Base-by-base conservation (phyloP, 2,797 vertebrate species). In the Acanthis flammea region DNA sequence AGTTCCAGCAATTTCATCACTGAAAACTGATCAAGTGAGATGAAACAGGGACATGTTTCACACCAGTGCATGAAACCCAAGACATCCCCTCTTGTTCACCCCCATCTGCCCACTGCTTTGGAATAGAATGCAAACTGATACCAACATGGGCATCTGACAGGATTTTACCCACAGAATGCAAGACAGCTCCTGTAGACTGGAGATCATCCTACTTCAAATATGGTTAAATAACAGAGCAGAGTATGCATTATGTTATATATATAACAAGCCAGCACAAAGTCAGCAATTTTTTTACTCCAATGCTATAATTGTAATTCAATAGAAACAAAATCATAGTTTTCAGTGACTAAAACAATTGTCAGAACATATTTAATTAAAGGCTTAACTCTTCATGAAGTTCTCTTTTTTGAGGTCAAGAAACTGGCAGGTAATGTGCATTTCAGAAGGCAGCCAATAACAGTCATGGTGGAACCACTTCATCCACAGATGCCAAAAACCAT, bases 281-380 rank as follows among this genome's bases (percentile, higher is more conserved):
- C 97, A 97, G 93, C 98, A 98, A 98, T 98, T 98, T 97, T 97
- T 97, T 78, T 93, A 95, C 82, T 94, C 93, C 95, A 96, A 91
- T 97, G 95, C 96, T 97, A 2, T 97, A 98, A 98, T 98, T 98
- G 97, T 67, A 97, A 93, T 94, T 93, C 58, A 47, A 67, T 86
- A 86, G 86, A 77, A 92, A 89, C 81, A 88, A 95, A 96, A 98
- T 97, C 97, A 98, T 97, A 98, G 97, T 96, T 96, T 97, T 96
- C 93, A 95, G 77, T 86, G 94, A 84, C 90, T 94, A 83, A 94
- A 97, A 97, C 92, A 72, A 79, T 96, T 96, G 95, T 91, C 93
- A 96, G 97, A 97, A 96, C 81, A 86, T 91, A 84, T 84, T 90
- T 97, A 97, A 98, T 98, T 97, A 98, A 95, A 98, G 96, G 95